phyloP scores from a whole-genome alignment of 2,888 invertebrate genomes.

The Eilema depressum region DNA sequence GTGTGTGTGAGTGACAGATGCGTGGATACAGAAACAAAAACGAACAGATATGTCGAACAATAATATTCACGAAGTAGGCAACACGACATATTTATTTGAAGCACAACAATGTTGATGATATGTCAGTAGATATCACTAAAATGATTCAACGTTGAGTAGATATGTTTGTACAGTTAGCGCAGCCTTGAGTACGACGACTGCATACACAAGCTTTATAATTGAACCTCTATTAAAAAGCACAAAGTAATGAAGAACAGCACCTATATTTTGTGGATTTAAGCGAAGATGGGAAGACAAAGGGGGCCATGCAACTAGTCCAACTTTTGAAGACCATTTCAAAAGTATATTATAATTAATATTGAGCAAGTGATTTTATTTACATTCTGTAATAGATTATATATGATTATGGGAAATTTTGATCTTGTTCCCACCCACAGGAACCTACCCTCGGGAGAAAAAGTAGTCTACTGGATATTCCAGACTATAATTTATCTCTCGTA shows the following conservation, averaged over 20 bases:
- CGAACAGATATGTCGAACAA: constrained; percentile 60
- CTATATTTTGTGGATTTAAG: constrained; percentile 3
- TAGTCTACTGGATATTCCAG: background rate
- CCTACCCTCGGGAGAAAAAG: background rate
- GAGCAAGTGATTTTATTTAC: constrained; percentile 9
- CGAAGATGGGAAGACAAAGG: constrained; percentile 18
- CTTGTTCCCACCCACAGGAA: background rate
- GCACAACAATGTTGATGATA: constrained; percentile 84
- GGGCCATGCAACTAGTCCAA: constrained; percentile 20
- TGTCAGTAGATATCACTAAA: constrained; percentile 76
- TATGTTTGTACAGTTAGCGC: constrained; percentile 42
- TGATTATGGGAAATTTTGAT: background rate
- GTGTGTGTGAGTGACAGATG: constrained; percentile 17
- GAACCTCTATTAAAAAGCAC: constrained; percentile 32
- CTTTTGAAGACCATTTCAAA: constrained; percentile 8
- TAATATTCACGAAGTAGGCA: constrained; percentile 64
- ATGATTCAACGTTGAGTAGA: constrained; percentile 53
- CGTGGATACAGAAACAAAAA: constrained; percentile 25
- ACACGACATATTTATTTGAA: constrained; percentile 74
- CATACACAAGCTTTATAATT: constrained; percentile 19
- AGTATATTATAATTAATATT: background rate
- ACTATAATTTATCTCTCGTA: background rate
- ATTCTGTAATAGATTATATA: background rate
- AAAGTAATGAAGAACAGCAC: constrained; percentile 21
- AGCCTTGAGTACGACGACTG: constrained; percentile 6